Base-by-base conservation (phyloP, 2,113 vertebrate genomes). In the Vulpes ferrilata region DNA sequence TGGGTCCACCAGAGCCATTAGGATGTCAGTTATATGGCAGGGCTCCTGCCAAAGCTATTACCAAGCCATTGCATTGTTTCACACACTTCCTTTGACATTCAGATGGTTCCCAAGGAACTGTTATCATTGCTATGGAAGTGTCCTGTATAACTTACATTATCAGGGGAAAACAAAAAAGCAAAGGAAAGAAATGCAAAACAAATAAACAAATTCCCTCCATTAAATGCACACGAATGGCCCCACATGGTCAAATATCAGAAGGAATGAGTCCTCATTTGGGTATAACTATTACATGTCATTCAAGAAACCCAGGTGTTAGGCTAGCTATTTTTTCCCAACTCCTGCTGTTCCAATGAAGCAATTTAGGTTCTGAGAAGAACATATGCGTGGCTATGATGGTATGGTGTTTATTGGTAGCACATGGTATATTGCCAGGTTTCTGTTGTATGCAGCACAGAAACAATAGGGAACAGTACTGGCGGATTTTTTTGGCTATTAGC, bases 1-100 rank as follows among this genome's bases (percentile, higher is more conserved):
- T 90, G 93, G 62, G 84, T 93, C 89, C 97, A 93, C 79, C 57
- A 98, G 96, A 98, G 97, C 93, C 90, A 94, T 98, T 95, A 90
- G 73, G 62, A 38, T 82, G 90, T 86, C 95, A 96, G 10, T 96
- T 74, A 93, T 30, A 69, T 23, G 80, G 80, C 95, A 97, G 0
- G 10, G 65, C 38, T 93, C 83, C 88, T 94, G 96, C 87, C 71
- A 97, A 98, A 95, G 73, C 96, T 96, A 95, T 6, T 76, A 76
- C 89, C n/a, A 30, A 81, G 81, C 51, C 89, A 93, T 90, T 94
- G 97, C 79, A 95, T 96, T 98, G 97, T 96, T 91, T 90, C 92
- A 57, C 7, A 43, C 0, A 51, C 83, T 96, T 97, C 84, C 96
- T 98, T n/a, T 0, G 25, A 95, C 85, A 78, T 80, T 20, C 27